Evolutionary conservation across 2,888 invertebrate species (phyloP), one percentile per base, ranked within the genome.

Genomic region (Hydroisotoma schaefferi): DNA sequence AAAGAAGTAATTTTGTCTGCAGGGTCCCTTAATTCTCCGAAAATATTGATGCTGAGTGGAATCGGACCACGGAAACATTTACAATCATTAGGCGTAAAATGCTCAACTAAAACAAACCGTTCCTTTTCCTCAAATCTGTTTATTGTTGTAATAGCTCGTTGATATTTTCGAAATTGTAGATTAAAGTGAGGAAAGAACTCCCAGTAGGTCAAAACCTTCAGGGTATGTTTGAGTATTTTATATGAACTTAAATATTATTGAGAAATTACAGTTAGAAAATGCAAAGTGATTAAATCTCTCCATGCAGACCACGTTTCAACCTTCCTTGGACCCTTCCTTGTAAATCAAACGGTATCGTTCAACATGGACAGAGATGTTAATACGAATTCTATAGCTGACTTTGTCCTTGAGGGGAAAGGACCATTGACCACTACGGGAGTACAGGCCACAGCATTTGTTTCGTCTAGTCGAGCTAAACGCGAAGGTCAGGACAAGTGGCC

Each of bases 141-240:
- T n/a, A n/a, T n/a, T n/a, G n/a, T 40, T 33, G 8, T 33, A 15
- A 33, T 33, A 33, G 15, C 33, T 33, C 33, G 33, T 8, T 15
- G n/a, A 33, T 33, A 10, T 33, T 33, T 33, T 33, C 33, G 33
- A 47, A 10, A 23, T 28, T 27, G 47, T 25, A 69, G 69, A 64
- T 69, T 46, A 58, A 58, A n/a, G 48, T 61, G 5, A 55, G 63
- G 6, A 57, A 57, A 10, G 67, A 70, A 38, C 56, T 69, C 1
- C 70, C 70, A 4, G 52, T 70, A 0, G 70, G 70, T 2, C 38
- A 61, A 6, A 68, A 70, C 54, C 38, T 70, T 2, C 67, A 69
- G n/a, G n/a, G n/a, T n/a, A n/a, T n/a, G n/a, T n/a, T n/a, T n/a
- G n/a, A n/a, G n/a, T n/a, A n/a, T n/a, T n/a, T n/a, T n/a, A n/a